Percentiles rank a stretch among this genome's conserved stretches.
Evolutionary conservation across 2,113 vertebrate species (phyloP).

Genomic region (Calypte anna): DNA sequence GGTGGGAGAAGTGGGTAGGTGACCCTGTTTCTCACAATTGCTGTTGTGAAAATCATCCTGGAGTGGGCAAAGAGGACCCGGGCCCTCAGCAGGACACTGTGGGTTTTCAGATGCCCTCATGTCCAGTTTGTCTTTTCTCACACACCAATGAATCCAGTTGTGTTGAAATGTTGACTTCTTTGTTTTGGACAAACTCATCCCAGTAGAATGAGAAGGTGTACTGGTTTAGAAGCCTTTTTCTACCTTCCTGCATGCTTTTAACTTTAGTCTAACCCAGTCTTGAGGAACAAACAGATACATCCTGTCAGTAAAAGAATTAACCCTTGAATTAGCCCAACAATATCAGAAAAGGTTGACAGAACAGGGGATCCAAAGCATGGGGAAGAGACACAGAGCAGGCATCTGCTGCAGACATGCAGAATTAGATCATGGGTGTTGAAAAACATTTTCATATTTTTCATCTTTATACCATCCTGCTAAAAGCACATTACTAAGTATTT

Average conservation of each 20-base stretch:
- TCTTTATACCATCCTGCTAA: background rate
- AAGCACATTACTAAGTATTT: slow-evolving; percentile 44
- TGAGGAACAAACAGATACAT: background rate
- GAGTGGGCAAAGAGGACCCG: accelerated
- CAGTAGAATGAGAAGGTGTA: background rate
- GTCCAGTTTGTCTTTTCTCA: background rate
- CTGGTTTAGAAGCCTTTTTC: background rate
- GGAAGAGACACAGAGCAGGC: background rate
- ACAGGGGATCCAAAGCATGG: background rate
- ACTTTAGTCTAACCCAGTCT: background rate
- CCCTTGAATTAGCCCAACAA: background rate
- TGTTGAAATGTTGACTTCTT: background rate
- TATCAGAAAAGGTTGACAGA: background rate
- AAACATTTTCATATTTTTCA: too few relatives aligned
- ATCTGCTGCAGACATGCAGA: background rate
- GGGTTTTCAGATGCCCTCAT: background rate
- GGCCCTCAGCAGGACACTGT: background rate
- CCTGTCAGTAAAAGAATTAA: slow-evolving; percentile 43
- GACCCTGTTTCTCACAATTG: background rate
- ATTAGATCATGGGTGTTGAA: background rate
- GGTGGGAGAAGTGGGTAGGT: background rate
- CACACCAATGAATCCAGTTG: background rate
- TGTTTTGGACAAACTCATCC: background rate
- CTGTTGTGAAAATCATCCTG: background rate
- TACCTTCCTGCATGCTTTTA: background rate